Conservation (phyloP, 2,888 invertebrate genomes). For the Gari tellinella region DNA sequence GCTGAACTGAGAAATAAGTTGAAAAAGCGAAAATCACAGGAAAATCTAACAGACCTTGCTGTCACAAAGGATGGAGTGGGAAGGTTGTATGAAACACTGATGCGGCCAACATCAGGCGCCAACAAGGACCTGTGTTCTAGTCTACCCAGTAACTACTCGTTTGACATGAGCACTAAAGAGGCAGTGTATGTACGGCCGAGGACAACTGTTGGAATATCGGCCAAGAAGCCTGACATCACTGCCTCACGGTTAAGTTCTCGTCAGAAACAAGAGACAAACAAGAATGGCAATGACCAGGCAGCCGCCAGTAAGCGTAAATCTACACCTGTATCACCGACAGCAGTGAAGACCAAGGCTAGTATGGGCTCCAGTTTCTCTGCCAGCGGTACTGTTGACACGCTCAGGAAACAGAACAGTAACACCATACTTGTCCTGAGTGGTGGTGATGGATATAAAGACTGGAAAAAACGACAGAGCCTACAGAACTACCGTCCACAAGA, state of each 20-base stretch:
- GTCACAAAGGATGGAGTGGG: constrained; percentile 37
- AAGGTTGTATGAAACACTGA: constrained; percentile 44
- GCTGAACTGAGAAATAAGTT: constrained; percentile 46
- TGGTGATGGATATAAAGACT: constrained; percentile 81
- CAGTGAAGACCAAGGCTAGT: constrained; percentile 3
- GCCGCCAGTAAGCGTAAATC: neutral
- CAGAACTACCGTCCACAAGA: constrained; percentile 65
- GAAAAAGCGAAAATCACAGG: constrained; percentile 29
- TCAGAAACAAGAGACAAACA: constrained; percentile 4
- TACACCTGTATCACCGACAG: neutral
- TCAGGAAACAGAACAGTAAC: constrained; percentile 67
- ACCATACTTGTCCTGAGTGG: constrained; percentile 80
- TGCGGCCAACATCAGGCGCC: constrained; percentile 12
- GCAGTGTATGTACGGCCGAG: neutral
- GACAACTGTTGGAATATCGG: neutral
- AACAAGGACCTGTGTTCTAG: neutral
- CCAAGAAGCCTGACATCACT: constrained; percentile 12
- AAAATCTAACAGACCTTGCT: constrained; percentile 40
- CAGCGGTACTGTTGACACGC: constrained; percentile 51
- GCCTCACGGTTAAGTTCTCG: neutral
- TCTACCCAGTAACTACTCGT: neutral
- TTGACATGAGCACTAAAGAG: neutral
- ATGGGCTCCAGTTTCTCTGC: constrained; percentile 42
- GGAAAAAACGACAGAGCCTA: constrained; percentile 63
- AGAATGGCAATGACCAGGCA: constrained; percentile 5